Percentiles rank a stretch among this genome's conserved stretches.
Conservation (phyloP, 2,797 vertebrate species). For the Typhlichthys subterraneus region DNA sequence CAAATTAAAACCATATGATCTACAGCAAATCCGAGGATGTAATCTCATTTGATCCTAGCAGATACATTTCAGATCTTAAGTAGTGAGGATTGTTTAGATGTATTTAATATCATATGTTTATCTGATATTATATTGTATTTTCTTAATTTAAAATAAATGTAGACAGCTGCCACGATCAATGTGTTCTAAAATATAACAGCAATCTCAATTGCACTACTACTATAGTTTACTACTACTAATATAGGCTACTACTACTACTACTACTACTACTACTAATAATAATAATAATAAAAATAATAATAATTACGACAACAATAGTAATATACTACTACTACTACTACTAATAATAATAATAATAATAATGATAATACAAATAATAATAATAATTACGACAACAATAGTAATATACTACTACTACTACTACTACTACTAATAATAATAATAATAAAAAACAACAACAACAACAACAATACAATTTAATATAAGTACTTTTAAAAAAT, state of each 20-base stretch:
- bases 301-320: background rate
- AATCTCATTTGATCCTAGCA: slow-evolving; percentile 83
- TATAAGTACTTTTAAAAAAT: background rate
- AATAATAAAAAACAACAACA: background rate
- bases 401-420: background rate
- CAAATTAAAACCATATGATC: slow-evolving; percentile 86
- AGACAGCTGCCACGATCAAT: background rate
- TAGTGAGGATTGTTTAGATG: slow-evolving; percentile 43
- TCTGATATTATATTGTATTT: background rate
- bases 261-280: background rate
- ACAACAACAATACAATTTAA: no score
- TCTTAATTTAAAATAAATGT: slow-evolving; percentile 6
- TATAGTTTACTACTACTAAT: background rate
- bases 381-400: background rate
- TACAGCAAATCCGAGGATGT: slow-evolving; percentile 81
- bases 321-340: background rate
- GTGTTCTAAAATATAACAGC: background rate
- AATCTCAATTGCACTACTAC: background rate
- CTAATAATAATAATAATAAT: background rate
- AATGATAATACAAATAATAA: background rate
- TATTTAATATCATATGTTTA: slow-evolving; percentile 50
- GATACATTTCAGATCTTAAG: slow-evolving; percentile 76
- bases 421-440: background rate
- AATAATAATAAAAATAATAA: background rate
- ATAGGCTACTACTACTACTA: background rate